Percentiles rank a stretch among this genome's conserved stretches.
Conservation (phyloP, 2,888 invertebrate species). For the Drosophila niveifrons region DNA sequence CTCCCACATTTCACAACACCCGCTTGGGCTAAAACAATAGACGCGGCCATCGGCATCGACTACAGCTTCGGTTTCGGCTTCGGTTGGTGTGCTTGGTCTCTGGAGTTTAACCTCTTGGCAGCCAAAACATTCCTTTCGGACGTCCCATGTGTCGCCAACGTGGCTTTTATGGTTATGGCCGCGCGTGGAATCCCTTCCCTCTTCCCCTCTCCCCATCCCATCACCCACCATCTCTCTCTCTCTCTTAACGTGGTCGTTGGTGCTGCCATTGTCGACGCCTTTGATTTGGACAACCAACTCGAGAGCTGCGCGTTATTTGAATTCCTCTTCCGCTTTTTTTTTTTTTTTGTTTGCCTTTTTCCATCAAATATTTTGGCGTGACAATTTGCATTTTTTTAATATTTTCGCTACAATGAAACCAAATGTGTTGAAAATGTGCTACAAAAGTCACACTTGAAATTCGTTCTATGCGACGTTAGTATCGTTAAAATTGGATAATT, state of each 20-base stretch:
- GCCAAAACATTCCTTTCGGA: slow-evolving; percentile 56
- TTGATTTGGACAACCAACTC: slow-evolving; percentile 62
- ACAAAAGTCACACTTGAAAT: slow-evolving; percentile 25
- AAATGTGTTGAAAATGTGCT: slow-evolving; percentile 52
- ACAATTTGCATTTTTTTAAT: slow-evolving; percentile 66
- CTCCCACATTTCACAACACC: background rate
- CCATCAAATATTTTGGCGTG: slow-evolving; percentile 50
- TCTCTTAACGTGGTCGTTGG: slow-evolving; percentile 30
- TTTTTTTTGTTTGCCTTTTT: slow-evolving; percentile 19
- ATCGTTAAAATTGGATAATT: slow-evolving; percentile 1
- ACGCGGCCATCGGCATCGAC: slow-evolving; percentile 2
- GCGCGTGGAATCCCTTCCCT: slow-evolving; percentile 46
- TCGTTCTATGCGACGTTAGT: background rate
- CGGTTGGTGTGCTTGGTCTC: slow-evolving; percentile 41
- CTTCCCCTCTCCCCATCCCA: background rate
- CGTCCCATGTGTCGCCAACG: slow-evolving; percentile 77
- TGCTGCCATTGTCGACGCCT: slow-evolving; percentile 48
- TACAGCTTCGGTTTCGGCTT: too few relatives aligned
- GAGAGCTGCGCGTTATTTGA: slow-evolving; percentile 63
- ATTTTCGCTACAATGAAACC: slow-evolving; percentile 45
- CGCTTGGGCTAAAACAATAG: slow-evolving; percentile 42
- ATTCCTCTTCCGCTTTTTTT: slow-evolving; percentile 40
- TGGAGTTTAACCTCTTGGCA: slow-evolving; percentile 77
- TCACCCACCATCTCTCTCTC: slow-evolving; percentile 9
- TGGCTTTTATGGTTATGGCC: slow-evolving; percentile 78